Conservation (phyloP, 2,797 vertebrate genomes). For the Pseudochirops corinnae region DNA sequence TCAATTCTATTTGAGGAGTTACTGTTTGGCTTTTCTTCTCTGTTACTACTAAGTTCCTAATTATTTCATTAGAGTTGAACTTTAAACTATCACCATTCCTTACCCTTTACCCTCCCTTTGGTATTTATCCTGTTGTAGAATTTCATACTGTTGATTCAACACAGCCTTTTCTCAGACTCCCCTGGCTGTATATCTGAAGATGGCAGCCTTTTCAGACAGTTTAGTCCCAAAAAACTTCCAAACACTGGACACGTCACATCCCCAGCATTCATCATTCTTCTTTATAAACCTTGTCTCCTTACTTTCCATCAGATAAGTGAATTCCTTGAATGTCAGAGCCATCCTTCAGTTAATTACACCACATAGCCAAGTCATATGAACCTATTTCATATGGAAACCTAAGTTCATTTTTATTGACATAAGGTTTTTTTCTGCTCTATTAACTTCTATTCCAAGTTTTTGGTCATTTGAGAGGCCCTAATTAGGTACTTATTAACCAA, state of each 20-base stretch:
- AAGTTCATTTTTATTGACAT: constrained; percentile 52
- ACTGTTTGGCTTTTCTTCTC: constrained; percentile 72
- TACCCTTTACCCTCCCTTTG: constrained; percentile 41
- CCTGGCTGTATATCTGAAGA: constrained; percentile 56
- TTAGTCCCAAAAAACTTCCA: constrained; percentile 18
- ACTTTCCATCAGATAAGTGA: constrained; percentile 50
- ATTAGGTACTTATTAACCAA: background rate
- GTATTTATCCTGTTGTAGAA: constrained; percentile 63
- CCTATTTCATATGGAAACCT: constrained; percentile 28
- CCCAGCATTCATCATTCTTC: constrained; percentile 10
- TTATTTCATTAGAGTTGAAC: constrained; percentile 65
- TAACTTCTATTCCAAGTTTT: constrained; percentile 52
- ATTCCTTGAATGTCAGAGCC: constrained; percentile 35
- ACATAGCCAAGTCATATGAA: constrained; percentile 57
- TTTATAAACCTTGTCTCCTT: constrained; percentile 12
- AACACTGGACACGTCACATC: constrained; percentile 43
- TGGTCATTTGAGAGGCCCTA: constrained; percentile 31
- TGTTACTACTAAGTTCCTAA: constrained; percentile 70
- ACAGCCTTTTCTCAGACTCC: constrained; percentile 49
- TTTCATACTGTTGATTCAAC: constrained; percentile 65
- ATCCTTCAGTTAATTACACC: constrained; percentile 53
- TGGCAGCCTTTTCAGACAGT: constrained; percentile 23
- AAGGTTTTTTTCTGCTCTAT: constrained; percentile 44
- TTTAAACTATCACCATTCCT: constrained; percentile 67
- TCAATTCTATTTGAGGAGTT: constrained; percentile 66